Evolutionary conservation across 1,140 invertebrate genomes (phyloP).

Genomic region (Drosophila burlai): DNA sequence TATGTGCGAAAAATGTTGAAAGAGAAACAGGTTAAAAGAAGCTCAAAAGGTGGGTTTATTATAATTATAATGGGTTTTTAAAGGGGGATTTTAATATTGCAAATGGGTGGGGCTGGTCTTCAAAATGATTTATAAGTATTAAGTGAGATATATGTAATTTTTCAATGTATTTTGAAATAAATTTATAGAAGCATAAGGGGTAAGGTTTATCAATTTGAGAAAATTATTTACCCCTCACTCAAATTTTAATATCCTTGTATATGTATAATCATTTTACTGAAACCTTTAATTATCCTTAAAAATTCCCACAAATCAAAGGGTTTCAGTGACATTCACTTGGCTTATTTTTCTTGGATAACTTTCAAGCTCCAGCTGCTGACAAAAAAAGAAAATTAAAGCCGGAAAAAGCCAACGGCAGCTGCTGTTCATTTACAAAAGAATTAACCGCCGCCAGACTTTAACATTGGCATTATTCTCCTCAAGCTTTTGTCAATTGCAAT

Average conservation of each 20-base stretch:
- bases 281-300: background rate
- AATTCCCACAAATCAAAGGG: slow-evolving; percentile 1
- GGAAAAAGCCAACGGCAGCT: slow-evolving; percentile 31
- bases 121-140: background rate
- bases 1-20: slow-evolving; percentile 38
- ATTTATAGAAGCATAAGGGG: background rate
- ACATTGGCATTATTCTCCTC: slow-evolving; percentile 42
- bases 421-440: slow-evolving; percentile 52
- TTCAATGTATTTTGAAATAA: background rate
- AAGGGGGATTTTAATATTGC: background rate
- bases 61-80: slow-evolving; percentile 4
- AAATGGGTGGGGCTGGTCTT: background rate
- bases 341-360: slow-evolving; percentile 2
- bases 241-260: background rate
- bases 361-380: slow-evolving; percentile 1
- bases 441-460: slow-evolving; percentile 35
- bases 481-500: slow-evolving; percentile 56
- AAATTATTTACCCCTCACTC: background rate
- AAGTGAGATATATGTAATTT: background rate
- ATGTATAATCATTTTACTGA: background rate
- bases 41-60: slow-evolving; percentile 3
- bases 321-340: background rate
- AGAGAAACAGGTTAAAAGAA: slow-evolving; percentile 27
- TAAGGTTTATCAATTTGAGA: too few relatives aligned
- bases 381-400: slow-evolving; percentile 10